These are phyloP conservation scores for Lates calcarifer DNA, from an alignment of 2,113 vertebrate species.

Conservation along the genomic window DNA sequence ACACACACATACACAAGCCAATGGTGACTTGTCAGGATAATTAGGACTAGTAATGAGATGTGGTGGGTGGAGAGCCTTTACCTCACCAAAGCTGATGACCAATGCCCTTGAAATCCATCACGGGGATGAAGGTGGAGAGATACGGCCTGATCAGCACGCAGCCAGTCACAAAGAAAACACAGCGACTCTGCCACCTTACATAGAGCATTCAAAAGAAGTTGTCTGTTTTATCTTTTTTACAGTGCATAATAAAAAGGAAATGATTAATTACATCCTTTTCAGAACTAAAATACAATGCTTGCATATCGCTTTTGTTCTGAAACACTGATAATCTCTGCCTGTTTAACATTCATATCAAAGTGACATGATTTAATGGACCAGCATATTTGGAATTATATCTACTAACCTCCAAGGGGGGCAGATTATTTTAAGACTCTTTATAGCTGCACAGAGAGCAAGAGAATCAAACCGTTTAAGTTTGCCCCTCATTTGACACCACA, in stretches of 20 bases:
- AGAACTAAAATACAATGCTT: background rate
- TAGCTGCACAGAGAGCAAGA: background rate
- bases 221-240: constrained; percentile 6
- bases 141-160: constrained; percentile 50
- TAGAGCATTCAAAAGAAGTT: background rate
- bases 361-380: constrained; percentile 18
- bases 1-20: constrained; percentile 47
- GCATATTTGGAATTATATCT: constrained; percentile 5
- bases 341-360: constrained; percentile 16
- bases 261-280: constrained; percentile 5
- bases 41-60: constrained; percentile 80
- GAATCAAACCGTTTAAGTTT: constrained; percentile 61
- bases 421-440: constrained; percentile 22
- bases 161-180: constrained; percentile 22
- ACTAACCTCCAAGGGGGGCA: constrained; percentile 2
- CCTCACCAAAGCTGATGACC: constrained; percentile 71
- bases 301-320: background rate
- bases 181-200: background rate
- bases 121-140: constrained; percentile 41
- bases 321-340: constrained; percentile 1
- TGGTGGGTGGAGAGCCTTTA: constrained; percentile 70
- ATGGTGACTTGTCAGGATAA: constrained; percentile 76
- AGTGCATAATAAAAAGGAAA: background rate
- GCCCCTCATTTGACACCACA: constrained; percentile 66
- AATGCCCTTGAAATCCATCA: constrained; percentile 76